Evolutionary conservation across 2,113 vertebrate genomes (phyloP), one percentile per base, ranked within the genome.

Genomic region (Morone chrysops): DNA sequence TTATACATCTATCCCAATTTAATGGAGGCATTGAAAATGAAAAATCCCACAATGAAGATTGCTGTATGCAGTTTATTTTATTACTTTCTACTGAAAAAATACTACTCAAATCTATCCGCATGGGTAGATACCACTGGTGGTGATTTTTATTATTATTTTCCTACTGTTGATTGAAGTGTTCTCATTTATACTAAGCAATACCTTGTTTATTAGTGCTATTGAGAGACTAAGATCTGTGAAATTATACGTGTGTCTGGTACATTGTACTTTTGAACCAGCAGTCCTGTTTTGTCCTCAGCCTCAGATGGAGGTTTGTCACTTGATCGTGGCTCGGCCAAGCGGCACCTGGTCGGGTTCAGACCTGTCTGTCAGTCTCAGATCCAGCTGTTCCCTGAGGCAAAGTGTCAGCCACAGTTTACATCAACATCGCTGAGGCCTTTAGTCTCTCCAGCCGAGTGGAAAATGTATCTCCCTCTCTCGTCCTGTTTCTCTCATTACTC

Each of bases 321-420:
- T 25, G 41, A 54, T 51, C 2, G 16, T 9, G 12, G 45, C 13
- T 20, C 61, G 63, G 70, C 48, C 0, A 8, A 16, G 50, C 51
- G 38, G 57, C 84, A 79, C 75, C 70, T 71, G 80, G 68, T 17
- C 62, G 38, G 50, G 50, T 67, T 63, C 43, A 38, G 47, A 57
- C 59, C 53, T 72, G 62, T 75, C 20, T 56, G 65, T 85, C 61
- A 65, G 78, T 70, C 60, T 75, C 50, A 60, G 5, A 48, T 71
- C 59, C 75, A 75, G 72, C 70, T 88, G 75, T 47, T 81, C 36
- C 80, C 75, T n/a, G 9, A 62, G 68, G 76, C 78, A 40, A 75
- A 72, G 59, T 87, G 91, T 87, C 88, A 90, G 70, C 65, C 60
- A 16, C 6, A 7, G 31, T 91, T 80, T 75, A 68, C 62, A 82